Evolutionary conservation across 2,888 invertebrate species (phyloP).

Genomic region (Erpobdella octoculata): DNA sequence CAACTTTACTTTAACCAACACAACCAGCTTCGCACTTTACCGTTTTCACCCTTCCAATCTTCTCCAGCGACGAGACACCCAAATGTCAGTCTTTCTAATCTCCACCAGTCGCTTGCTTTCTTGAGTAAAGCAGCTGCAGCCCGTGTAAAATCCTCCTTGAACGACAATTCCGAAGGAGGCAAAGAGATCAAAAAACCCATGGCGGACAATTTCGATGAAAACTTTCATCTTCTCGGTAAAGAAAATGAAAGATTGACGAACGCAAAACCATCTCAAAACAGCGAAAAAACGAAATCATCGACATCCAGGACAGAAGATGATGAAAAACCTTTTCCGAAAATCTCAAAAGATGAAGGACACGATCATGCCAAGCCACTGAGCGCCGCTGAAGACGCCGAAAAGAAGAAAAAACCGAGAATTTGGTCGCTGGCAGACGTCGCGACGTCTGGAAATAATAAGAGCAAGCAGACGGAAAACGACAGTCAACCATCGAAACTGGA

Average conservation of each 20-base stretch:
- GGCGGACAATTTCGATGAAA: not conserved
- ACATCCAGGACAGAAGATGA: not conserved
- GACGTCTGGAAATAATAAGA: constrained; percentile 5
- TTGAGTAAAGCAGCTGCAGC: not conserved
- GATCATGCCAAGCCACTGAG: no score
- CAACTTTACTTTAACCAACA: not conserved
- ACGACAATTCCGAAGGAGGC: no score
- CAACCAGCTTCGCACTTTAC: no score
- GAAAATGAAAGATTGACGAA: no score
- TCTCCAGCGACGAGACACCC: not conserved
- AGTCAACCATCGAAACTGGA: not conserved
- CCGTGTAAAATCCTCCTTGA: not conserved
- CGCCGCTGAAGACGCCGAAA: no score
- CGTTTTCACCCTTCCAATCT: constrained; percentile 5
- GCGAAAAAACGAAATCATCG: not conserved
- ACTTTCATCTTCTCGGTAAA: no score
- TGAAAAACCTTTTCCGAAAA: no score
- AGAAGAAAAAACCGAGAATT: constrained; percentile 11
- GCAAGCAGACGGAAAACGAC: constrained; percentile 1
- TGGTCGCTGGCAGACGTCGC: constrained; percentile 24
- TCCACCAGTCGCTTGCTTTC: not conserved
- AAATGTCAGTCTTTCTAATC: not conserved
- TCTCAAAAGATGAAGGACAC: no score
- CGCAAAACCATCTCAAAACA: not conserved
- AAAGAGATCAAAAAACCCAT: not conserved